Evolutionary conservation across 2,797 vertebrate genomes (phyloP).

Genomic region (Protosalanx chinensis): DNA sequence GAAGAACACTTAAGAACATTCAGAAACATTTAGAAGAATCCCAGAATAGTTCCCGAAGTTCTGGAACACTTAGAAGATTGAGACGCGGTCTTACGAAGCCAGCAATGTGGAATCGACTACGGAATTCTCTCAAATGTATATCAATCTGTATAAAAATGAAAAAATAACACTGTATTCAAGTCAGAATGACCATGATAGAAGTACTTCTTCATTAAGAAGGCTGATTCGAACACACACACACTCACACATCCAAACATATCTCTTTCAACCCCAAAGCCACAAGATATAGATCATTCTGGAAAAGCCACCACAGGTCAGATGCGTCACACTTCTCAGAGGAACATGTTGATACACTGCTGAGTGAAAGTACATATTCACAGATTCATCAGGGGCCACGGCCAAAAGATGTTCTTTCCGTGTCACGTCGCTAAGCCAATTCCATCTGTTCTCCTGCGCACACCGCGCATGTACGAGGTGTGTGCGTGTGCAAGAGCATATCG

Average conservation of each 20-base stretch:
- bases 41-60: no score
- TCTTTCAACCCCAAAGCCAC: neutral
- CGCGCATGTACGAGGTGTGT: neutral
- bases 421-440: neutral
- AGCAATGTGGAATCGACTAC: no score
- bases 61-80: no score
- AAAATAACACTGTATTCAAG: slow-evolving; percentile 7
- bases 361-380: neutral
- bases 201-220: neutral
- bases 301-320: neutral
- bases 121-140: neutral
- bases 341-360: neutral
- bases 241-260: neutral
- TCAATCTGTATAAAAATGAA: slow-evolving; percentile 16
- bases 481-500: neutral
- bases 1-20: no score
- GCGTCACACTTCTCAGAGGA: neutral
- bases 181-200: slow-evolving; percentile 4
- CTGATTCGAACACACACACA: neutral
- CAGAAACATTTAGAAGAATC: no score
- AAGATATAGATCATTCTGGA: neutral
- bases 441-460: neutral
- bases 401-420: neutral
- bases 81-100: no score
- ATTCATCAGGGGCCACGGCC: neutral